These are phyloP conservation scores for Probosciger aterrimus DNA, from an alignment of 2,113 vertebrate genomes.

Conservation along the genomic window DNA sequence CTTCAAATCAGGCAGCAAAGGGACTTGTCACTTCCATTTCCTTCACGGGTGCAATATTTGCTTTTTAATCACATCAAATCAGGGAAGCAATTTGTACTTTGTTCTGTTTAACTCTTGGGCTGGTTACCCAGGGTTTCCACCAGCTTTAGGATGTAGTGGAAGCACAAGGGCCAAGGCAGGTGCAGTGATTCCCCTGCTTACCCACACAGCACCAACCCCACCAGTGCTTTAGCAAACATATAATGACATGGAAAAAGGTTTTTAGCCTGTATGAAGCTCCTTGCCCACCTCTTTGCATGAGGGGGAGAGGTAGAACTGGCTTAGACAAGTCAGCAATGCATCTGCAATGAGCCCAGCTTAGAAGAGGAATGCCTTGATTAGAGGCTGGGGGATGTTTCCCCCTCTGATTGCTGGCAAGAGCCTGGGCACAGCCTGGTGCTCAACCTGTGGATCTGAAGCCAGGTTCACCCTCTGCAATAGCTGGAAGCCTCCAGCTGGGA, in stretches of 20 bases:
- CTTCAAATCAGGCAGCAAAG: neutral
- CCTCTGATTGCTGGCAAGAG: neutral
- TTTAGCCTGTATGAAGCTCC: neutral
- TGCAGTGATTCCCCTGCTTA: neutral
- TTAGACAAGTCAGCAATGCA: neutral
- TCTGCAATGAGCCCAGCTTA: neutral
- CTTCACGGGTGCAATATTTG: neutral
- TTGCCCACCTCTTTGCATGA: neutral
- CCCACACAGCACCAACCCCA: rapidly evolving
- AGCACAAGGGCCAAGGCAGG: rapidly evolving
- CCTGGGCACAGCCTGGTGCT: neutral
- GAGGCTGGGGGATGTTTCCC: neutral
- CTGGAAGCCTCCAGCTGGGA: neutral
- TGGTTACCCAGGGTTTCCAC: neutral
- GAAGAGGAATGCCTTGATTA: neutral
- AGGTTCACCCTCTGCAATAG: neutral
- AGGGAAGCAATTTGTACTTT: neutral
- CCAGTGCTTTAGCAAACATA: neutral
- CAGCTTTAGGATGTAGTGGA: neutral
- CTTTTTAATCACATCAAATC: neutral
- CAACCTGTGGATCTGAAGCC: neutral
- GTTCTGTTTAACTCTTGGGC: neutral
- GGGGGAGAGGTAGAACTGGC: neutral
- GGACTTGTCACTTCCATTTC: neutral
- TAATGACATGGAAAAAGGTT: neutral